A percentile compares a stretch with the other conserved stretches of the same genome.
phyloP scores from a whole-genome alignment of 2,888 invertebrate species.

The Xestia ashworthii region DNA sequence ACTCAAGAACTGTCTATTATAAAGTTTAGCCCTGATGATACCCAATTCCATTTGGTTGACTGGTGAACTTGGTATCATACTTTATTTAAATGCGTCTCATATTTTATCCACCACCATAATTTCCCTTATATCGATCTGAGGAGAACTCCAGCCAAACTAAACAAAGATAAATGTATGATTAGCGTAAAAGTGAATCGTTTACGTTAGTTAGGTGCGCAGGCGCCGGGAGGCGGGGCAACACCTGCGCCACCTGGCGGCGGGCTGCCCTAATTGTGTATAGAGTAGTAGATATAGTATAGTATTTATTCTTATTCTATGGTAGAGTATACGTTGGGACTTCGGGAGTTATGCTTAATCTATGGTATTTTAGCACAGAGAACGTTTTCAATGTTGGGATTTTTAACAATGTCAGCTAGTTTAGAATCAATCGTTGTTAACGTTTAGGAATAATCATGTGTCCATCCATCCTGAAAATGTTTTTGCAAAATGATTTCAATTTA shows the following conservation, averaged over 20 bases:
- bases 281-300: conserved; percentile 10
- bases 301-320: too few relatives aligned
- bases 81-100: not conserved
- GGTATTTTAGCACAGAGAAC: not conserved
- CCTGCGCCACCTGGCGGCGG: conserved; percentile 68
- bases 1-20: not conserved
- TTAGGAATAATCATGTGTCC: not conserved
- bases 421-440: not conserved
- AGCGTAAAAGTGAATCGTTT: conserved; percentile 61
- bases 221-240: conserved; percentile 66
- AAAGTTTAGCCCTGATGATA: not conserved
- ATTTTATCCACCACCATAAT: not conserved
- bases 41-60: not conserved
- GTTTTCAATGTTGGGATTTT: not conserved
- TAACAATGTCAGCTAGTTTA: not conserved
- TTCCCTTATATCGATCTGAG: conserved; percentile 19
- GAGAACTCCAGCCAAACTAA: conserved; percentile 28
- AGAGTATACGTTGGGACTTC: conserved; percentile 22
- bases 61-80: not conserved
- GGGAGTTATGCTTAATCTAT: conserved; percentile 23
- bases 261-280: conserved; percentile 62
- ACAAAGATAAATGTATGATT: conserved; percentile 55
- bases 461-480: not conserved
- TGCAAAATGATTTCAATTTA: not conserved
- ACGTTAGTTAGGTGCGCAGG: conserved; percentile 57